Base-by-base conservation (phyloP, 2,888 invertebrate genomes). In the Anthophora plumipes region DNA sequence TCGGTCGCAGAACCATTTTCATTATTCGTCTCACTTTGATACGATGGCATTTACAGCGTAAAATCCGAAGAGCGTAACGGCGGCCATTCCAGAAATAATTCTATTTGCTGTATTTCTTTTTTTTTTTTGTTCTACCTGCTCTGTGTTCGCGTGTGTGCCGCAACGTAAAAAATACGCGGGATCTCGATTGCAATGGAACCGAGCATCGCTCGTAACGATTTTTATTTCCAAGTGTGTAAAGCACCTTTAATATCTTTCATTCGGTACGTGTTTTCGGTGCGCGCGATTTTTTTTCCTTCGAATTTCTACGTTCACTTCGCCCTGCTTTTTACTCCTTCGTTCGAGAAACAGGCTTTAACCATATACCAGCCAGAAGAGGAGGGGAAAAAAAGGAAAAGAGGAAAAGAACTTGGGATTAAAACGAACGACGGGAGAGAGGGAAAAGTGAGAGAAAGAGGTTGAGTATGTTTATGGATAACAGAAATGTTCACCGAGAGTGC, bases 51-150 rank as follows among this genome's bases (percentile, higher is more conserved):
- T 79, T 55, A 46, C 63, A n/a, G 52, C 37, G 31, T 52, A 43
- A 63, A 67, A 77, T 70, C 61, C 60, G 50, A 72, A 37, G 43
- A 52, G 39, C 20, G 70, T 68, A 60, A 66, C 64, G 14, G 25
- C n/a, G 17, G 50, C 64, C 60, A 46, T 67, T 70, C 57, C 54
- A 59, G 39, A 31, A 54, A 76, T 84, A 84, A 83, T 83, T 84
- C 22, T 55, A 55, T 80, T 70, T 50, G 22, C 41, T 11, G 11
- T 20, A 63, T 71, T 69, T 31, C 46, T 31, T 17, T 37, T 37
- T 37, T 11, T 37, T 11, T n/a, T n/a, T 37, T 57, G 31, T 57
- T 37, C 20, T 14, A 1, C 0, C 0, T 12, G 12, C 12, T n/a
- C n/a, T 37, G 59, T 64, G 22, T 37, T 8, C 4, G 25, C 4